Conservation (phyloP, 2,888 invertebrate species). For the Papilio demoleus region DNA sequence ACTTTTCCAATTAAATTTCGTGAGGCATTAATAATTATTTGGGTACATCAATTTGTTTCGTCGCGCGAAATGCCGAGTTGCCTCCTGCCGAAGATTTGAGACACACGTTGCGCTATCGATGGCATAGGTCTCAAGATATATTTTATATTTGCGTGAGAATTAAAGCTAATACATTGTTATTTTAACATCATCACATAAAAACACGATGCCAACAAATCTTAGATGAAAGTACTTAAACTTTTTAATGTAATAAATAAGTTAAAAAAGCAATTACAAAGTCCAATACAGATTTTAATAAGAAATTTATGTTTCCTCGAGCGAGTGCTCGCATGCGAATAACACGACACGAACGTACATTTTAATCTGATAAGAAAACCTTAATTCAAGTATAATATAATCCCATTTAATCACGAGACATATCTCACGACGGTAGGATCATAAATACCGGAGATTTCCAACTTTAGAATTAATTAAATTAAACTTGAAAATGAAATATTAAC, state of each 20-base stretch:
- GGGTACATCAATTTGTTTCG: constrained; percentile 85
- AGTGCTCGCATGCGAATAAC: not conserved
- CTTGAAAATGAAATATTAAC: constrained; percentile 84
- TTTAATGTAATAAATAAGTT: not conserved
- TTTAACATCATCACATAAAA: not conserved
- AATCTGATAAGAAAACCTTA: constrained; percentile 29
- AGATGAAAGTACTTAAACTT: not conserved
- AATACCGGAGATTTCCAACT: constrained; percentile 63
- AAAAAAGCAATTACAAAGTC: not conserved
- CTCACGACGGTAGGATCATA: constrained; percentile 30
- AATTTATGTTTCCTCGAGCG: constrained; percentile 9
- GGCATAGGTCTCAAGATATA: constrained; percentile 51
- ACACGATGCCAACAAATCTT: not conserved
- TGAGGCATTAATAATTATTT: constrained; percentile 85
- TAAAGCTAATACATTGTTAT: not conserved
- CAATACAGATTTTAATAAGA: constrained; percentile 7
- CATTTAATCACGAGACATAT: constrained; percentile 41
- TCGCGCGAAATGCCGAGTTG: constrained; percentile 67
- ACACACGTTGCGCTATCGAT: constrained; percentile 42
- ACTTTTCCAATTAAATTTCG: constrained; percentile 85
- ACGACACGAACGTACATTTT: constrained; percentile 17
- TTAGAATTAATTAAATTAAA: constrained; percentile 84
- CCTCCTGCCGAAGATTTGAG: constrained; percentile 60
- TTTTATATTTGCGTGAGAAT: not conserved
- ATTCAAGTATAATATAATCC: constrained; percentile 15